These are phyloP conservation scores for Ephialtes manifestator DNA, from an alignment of 2,888 invertebrate species.

Conservation along the genomic window DNA sequence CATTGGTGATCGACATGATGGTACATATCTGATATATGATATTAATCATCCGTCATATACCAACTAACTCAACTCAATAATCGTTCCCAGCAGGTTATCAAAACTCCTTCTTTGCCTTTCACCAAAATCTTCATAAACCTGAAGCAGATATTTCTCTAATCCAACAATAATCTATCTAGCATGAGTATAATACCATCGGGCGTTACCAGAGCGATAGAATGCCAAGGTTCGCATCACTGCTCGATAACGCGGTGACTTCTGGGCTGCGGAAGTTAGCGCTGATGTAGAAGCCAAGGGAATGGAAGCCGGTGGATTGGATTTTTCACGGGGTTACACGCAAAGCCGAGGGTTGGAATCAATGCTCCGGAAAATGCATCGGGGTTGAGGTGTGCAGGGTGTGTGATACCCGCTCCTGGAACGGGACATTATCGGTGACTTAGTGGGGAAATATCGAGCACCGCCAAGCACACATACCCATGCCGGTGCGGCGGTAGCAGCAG, in stretches of 20 bases:
- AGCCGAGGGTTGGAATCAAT: constrained; percentile 63
- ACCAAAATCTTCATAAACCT: not conserved
- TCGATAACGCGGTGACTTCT: constrained; percentile 28
- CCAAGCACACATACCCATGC: constrained; percentile 40
- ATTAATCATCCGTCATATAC: not conserved
- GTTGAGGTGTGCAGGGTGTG: constrained; percentile 58
- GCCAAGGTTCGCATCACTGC: constrained; percentile 29
- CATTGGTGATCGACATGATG: constrained; percentile 45
- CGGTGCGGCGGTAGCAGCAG: constrained; percentile 55
- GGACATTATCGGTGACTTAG: constrained; percentile 74
- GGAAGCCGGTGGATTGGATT: constrained; percentile 58
- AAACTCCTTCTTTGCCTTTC: not conserved
- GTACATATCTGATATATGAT: constrained; percentile 42
- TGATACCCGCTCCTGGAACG: constrained; percentile 69
- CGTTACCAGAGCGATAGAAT: constrained; percentile 13
- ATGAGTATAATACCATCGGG: constrained; percentile 14
- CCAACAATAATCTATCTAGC: not conserved
- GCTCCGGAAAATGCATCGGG: constrained; percentile 69
- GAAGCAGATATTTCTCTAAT: not conserved
- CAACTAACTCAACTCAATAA: not conserved
- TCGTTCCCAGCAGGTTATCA: not conserved
- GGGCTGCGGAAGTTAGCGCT: constrained; percentile 11
- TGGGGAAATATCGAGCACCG: constrained; percentile 68
- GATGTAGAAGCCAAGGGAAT: not conserved
- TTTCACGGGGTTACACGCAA: constrained; percentile 69